Evolutionary conservation across 2,113 vertebrate genomes (phyloP).

Genomic region (Rhea pennata): DNA sequence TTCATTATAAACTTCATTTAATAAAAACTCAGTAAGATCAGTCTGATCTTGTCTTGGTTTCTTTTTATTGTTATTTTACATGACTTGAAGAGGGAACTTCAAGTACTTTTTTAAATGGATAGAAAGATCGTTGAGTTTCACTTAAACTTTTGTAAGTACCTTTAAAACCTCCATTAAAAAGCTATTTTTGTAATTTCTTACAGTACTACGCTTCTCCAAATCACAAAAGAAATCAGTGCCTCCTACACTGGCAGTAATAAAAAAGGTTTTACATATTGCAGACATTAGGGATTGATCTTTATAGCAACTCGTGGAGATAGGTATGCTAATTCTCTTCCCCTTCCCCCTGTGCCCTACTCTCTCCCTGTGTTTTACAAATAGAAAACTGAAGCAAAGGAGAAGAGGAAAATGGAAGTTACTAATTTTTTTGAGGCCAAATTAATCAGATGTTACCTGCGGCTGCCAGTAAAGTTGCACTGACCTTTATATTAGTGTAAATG

Average conservation of each 20-base stretch:
- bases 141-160: constrained; percentile 58
- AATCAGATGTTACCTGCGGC: neutral
- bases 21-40: neutral
- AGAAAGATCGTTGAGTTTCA: constrained; percentile 38
- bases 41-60: neutral
- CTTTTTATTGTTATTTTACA: constrained; percentile 52
- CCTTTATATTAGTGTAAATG: neutral
- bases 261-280: constrained; percentile 58
- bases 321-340: neutral
- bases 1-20: constrained; percentile 32
- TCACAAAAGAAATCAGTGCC: constrained; percentile 66
- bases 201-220: constrained; percentile 46
- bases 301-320: constrained; percentile 20
- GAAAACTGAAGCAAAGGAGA: constrained; percentile 17
- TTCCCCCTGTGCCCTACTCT: neutral
- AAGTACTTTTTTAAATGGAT: constrained; percentile 48
- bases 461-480: neutral
- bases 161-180: constrained; percentile 66
- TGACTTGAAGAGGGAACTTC: constrained; percentile 48
- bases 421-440: neutral
- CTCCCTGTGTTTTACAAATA: constrained; percentile 14
- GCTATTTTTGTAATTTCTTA: constrained; percentile 68
- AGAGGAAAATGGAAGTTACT: neutral
- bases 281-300: constrained; percentile 59
- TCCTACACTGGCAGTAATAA: constrained; percentile 62